Evolutionary conservation across 2,888 invertebrate species (phyloP), one percentile per base, ranked within the genome.

Genomic region (Dicycla oo): DNA sequence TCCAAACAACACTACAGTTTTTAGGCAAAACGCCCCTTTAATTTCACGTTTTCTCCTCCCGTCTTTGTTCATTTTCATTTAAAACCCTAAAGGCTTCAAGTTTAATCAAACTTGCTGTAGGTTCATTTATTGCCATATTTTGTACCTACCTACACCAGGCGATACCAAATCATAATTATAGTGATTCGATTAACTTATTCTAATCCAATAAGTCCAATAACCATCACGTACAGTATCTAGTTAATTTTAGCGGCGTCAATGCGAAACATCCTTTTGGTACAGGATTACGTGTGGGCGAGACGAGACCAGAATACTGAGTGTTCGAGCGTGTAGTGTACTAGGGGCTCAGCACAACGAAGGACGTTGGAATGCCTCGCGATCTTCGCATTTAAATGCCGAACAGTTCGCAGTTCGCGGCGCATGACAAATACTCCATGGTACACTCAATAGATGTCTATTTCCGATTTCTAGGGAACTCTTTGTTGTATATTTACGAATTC

Each of bases 301-400:
- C 88, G 84, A 80, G 83, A 74, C 60, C 47, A 61, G 89, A 87
- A 89, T 90, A 88, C 69, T 74, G 70, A 85, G 73, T 74, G 71
- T 49, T 56, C 73, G 65, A 68, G 63, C 67, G 51, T 70, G 60
- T 75, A 79, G 75, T 81, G 62, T 69, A 68, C 81, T 40, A 66
- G 73, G 73, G 70, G 62, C 73, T 80, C 81, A 81, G 79, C 38
- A 54, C 43, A 84, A 83, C 88, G 87, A 89, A 89, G 89, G 91
- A 87, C 89, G 88, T 89, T 86, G 88, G 88, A 91, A 91, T 91
- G 89, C 88, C 62, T 87, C 73, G 86, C 86, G 85, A 86, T 86
- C 85, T 80, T 82, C 87, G 88, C 89, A 91, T 91, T 91, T 88
- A 89, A 91, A 91, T 90, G 86, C 82, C 84, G 78, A 73, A 81